Evolutionary conservation across 2,888 invertebrate genomes (phyloP).

Genomic region (Rotaria sp.): DNA sequence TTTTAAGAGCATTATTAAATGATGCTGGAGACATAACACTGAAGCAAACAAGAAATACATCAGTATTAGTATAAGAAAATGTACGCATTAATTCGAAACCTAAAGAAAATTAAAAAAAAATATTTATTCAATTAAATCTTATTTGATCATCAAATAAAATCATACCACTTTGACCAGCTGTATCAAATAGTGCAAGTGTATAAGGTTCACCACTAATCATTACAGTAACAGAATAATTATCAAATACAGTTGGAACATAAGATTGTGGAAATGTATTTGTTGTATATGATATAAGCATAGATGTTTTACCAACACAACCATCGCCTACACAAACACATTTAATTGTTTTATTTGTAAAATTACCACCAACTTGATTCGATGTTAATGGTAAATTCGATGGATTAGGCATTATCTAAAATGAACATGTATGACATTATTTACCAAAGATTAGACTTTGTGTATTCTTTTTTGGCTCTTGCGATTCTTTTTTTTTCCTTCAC

Average conservation of each 20-base stretch:
- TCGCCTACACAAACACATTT: constrained; percentile 29
- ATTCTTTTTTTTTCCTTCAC: too few species aligned
- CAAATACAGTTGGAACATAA: constrained; percentile 23
- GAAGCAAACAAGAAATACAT: constrained; percentile 25
- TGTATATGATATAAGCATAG: constrained; percentile 15
- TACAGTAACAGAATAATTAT: constrained; percentile 29
- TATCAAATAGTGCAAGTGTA: constrained; percentile 19
- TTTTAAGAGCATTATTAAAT: neutral
- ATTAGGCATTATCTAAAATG: constrained; percentile 3
- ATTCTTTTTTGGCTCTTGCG: too few species aligned
- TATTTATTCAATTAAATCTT: neutral
- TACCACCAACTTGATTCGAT: neutral
- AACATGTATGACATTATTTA: neutral
- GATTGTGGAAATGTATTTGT: constrained; percentile 19
- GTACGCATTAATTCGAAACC: constrained; percentile 5
- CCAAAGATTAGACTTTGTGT: neutral
- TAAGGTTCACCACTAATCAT: constrained; percentile 16
- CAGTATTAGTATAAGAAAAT: neutral
- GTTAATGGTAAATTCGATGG: neutral
- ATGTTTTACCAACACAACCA: constrained; percentile 20
- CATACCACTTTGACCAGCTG: constrained; percentile 11
- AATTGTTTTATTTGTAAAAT: constrained; percentile 16
- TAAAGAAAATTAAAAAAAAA: neutral
- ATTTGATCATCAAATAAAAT: neutral
- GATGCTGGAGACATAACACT: constrained; percentile 27